A percentile compares a stretch with the other conserved stretches of the same genome.
Conservation (phyloP, 2,797 vertebrate species). For the Tangara arthus region DNA sequence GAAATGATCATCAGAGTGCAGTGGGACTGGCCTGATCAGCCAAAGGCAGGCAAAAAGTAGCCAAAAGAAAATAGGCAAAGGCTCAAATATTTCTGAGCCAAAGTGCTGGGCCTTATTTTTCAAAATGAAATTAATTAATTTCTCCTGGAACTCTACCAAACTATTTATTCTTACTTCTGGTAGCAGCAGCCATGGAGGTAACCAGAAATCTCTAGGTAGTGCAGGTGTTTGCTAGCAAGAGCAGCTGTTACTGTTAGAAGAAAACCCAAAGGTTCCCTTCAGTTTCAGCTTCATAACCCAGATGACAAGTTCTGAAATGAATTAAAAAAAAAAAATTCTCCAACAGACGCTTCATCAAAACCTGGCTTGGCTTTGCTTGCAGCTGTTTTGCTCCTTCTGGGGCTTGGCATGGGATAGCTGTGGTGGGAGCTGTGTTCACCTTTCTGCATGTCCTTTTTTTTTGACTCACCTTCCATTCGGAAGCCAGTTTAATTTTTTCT, state of each 20-base stretch:
- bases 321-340: neutral
- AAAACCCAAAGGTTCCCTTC: slow-evolving; percentile 21
- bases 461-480: neutral
- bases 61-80: neutral
- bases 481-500: neutral
- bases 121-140: neutral
- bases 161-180: neutral
- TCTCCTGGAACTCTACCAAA: slow-evolving; percentile 3
- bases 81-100: neutral
- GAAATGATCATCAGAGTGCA: neutral
- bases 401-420: neutral
- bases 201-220: neutral
- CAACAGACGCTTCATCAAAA: slow-evolving; percentile 21
- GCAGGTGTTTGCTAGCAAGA: slow-evolving; percentile 41
- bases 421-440: neutral
- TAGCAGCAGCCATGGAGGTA: neutral
- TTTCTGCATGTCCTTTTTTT: neutral
- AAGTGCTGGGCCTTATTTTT: neutral
- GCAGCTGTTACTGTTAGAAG: slow-evolving; percentile 29
- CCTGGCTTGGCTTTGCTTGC: slow-evolving; percentile 27
- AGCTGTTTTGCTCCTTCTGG: slow-evolving; percentile 15
- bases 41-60: neutral
- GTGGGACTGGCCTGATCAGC: neutral
- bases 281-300: slow-evolving; percentile 56
- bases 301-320: slow-evolving; percentile 45